Base-by-base conservation (phyloP, 2,888 invertebrate species). In the Agonopterix arenella region DNA sequence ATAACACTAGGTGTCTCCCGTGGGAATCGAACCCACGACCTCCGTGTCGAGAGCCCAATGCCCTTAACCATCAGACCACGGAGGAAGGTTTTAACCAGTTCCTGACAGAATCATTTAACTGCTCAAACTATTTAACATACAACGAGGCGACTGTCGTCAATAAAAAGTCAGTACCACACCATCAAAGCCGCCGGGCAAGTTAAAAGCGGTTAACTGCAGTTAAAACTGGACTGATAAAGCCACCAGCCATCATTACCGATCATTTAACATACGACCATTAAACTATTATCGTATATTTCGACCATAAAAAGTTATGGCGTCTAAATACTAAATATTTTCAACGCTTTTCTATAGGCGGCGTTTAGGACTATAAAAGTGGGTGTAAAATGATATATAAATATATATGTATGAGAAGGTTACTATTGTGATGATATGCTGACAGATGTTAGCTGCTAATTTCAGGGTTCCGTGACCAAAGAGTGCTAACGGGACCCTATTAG, bases 231-330 rank as follows among this genome's bases (percentile, higher is more conserved):
- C 69, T 70, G 76, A 77, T 80, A 77, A 76, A 74, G 72, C 67
- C 68, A 72, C 75, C 56, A 53, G 59, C 54, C 52, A 52, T 62
- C 60, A 65, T 65, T 63, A 65, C 56, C 57, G 55, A 58, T 57
- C 60, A 67, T 68, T 68, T 67, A 71, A 73, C 67, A 63, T 62
- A 61, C 64, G 54, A 52, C 54, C 70, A 75, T 80, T 77, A 78
- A 75, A 78, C 73, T 73, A 80, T 75, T 76, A 80, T 72, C 71
- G 70, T 75, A 70, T 75, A 71, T 73, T 72, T 66, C 58, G 65
- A 67, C 73, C 70, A 74, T 82, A 82, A 83, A 83, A 76, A 71
- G 71, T 77, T 77, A 83, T 76, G 63, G 76, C 69, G 45, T 41
- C 45, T 47, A 10, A 40, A 50, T 70, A 75, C 76, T 80, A 81